Conservation (phyloP, 2,888 invertebrate species). For the Bombyx huttoni region DNA sequence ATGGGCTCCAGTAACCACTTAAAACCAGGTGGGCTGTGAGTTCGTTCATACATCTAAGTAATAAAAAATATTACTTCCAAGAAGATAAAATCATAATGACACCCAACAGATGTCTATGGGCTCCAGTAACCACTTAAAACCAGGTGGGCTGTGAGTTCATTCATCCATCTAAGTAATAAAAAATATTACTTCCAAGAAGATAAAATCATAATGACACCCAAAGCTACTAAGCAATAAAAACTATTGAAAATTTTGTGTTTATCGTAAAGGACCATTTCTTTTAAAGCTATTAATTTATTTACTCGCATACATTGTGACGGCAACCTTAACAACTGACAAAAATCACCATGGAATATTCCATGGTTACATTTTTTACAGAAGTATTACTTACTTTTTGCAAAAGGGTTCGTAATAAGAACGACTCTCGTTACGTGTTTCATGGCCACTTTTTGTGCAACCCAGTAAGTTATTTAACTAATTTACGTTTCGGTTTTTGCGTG, state of each 20-base stretch:
- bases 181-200: no score
- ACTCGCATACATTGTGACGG: background rate
- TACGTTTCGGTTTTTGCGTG: background rate
- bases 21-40: no score
- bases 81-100: no score
- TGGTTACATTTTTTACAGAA: conserved; percentile 13
- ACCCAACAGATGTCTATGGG: no score
- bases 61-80: no score
- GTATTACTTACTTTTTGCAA: conserved; percentile 10
- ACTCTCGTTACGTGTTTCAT: conserved; percentile 1
- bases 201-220: no score
- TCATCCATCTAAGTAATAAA: no score
- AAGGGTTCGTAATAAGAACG: conserved; percentile 1
- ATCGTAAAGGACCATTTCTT: background rate
- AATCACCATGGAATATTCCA: conserved; percentile 23
- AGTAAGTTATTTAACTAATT: background rate
- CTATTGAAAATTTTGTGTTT: background rate
- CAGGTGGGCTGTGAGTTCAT: no score
- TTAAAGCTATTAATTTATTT: background rate
- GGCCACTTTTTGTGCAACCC: background rate
- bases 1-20: no score
- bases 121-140: no score
- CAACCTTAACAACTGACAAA: conserved; percentile 12
- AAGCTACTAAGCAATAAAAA: background rate
- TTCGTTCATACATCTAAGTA: no score